Conservation (phyloP, 2,797 vertebrate species). For the Sphaeramia orbicularis region DNA sequence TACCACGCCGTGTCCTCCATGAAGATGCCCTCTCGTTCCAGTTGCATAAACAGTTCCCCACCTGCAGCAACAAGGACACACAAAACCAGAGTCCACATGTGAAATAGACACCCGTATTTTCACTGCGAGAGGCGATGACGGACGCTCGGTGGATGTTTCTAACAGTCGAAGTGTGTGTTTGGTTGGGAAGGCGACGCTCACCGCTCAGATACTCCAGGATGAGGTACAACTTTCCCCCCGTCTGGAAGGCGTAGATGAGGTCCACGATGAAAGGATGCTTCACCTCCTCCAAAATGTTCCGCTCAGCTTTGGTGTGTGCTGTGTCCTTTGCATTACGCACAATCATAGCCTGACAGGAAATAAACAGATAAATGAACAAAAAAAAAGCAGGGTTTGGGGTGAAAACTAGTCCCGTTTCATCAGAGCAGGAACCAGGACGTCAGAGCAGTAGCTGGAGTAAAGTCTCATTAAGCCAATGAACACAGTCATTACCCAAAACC, state of each 20-base stretch:
- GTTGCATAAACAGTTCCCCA: conserved; percentile 98
- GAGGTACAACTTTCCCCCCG: conserved; percentile 98
- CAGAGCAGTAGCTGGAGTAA: conserved; percentile 45
- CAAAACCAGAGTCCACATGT: background rate
- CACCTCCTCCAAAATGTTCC: conserved; percentile 98
- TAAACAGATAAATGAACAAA: conserved; percentile 1
- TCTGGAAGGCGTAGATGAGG: conserved; percentile 99
- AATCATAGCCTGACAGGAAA: conserved; percentile 93
- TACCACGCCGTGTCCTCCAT: conserved; percentile 99
- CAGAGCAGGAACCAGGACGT: conserved; percentile 28
- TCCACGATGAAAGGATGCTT: conserved; percentile 99
- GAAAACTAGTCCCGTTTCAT: conserved; percentile 32
- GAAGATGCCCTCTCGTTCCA: conserved; percentile 98
- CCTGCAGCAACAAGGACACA: conserved; percentile 78
- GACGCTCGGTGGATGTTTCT: too few species aligned
- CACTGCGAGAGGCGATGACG: background rate
- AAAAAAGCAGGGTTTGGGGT: conserved; percentile 7
- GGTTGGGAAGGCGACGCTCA: conserved; percentile 77
- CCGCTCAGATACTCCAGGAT: conserved; percentile 99
- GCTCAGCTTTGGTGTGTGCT: conserved; percentile 97
- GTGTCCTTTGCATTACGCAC: conserved; percentile 99
- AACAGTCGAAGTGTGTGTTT: background rate
- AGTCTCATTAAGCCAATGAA: conserved; percentile 66
- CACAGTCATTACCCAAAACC: conserved; percentile 54
- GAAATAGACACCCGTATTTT: background rate